These are phyloP conservation scores for Drosophila nr. perissopoda DNA, from an alignment of 2,888 invertebrate species.

Conservation along the genomic window DNA sequence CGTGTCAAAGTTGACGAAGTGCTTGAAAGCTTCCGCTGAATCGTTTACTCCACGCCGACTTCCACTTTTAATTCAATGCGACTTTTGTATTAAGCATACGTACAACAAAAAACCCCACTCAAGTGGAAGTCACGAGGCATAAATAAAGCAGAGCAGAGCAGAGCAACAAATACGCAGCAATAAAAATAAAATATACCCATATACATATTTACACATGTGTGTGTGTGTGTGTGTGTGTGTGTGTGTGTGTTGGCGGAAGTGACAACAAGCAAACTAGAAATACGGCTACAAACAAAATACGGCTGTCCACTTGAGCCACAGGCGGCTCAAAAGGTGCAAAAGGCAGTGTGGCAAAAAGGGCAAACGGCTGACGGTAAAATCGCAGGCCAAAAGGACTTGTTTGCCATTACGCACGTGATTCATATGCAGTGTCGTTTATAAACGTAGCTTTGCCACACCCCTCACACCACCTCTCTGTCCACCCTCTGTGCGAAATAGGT, in stretches of 20 bases:
- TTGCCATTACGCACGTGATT: slow-evolving; percentile 78
- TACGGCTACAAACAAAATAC: slow-evolving; percentile 57
- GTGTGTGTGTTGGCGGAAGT: slow-evolving; percentile 66
- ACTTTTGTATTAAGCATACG: slow-evolving; percentile 65
- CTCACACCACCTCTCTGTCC: neutral
- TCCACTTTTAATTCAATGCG: slow-evolving; percentile 69
- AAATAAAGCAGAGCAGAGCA: slow-evolving; percentile 55
- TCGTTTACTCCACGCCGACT: slow-evolving; percentile 52
- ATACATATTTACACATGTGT: slow-evolving; percentile 36
- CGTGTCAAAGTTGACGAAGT: slow-evolving; percentile 67
- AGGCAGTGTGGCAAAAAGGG: neutral
- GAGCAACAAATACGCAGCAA: slow-evolving; percentile 59
- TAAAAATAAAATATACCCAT: slow-evolving; percentile 24
- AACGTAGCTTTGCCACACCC: slow-evolving; percentile 29
- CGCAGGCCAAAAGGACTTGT: slow-evolving; percentile 43
- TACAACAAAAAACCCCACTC: slow-evolving; percentile 20
- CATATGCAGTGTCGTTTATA: slow-evolving; percentile 73
- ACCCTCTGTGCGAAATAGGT: slow-evolving; percentile 30
- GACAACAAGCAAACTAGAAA: slow-evolving; percentile 57
- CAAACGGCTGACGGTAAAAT: slow-evolving; percentile 6
- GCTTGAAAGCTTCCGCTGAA: slow-evolving; percentile 73
- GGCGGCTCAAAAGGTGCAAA: slow-evolving; percentile 21
- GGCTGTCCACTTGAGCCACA: slow-evolving; percentile 68
- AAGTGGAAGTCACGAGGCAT: slow-evolving; percentile 47
- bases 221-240: slow-evolving; percentile 35